A percentile compares a stretch with the other conserved stretches of the same genome.
Evolutionary conservation across 2,797 vertebrate species (phyloP).

Genomic region (Podarcis lilfordi): DNA sequence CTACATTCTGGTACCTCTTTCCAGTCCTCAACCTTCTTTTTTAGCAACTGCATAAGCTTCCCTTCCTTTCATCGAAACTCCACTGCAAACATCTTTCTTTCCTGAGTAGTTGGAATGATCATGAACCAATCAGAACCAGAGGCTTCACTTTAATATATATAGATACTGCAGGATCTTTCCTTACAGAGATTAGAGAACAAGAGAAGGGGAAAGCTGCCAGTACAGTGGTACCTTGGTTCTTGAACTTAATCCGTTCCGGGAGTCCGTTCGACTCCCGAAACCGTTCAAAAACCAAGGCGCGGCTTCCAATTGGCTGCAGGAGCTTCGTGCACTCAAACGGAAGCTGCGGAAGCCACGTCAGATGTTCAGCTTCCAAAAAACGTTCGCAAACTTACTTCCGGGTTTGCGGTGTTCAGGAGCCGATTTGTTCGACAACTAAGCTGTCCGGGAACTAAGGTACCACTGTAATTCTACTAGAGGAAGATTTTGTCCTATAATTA

Average conservation of each 20-base stretch:
- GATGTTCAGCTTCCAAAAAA: too few relatives aligned
- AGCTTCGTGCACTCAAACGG: too few relatives aligned
- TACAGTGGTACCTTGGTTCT: too few relatives aligned
- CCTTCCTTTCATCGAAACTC: not conserved
- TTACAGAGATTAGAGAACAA: slow-evolving; percentile 54
- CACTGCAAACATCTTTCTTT: not conserved
- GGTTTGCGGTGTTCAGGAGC: too few relatives aligned
- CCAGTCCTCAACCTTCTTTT: not conserved
- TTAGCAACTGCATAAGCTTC: not conserved
- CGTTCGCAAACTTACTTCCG: too few relatives aligned
- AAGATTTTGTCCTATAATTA: slow-evolving; percentile 43
- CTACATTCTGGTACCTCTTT: not conserved
- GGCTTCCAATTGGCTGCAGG: too few relatives aligned
- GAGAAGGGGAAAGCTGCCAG: slow-evolving; percentile 50
- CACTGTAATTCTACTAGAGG: slow-evolving; percentile 36
- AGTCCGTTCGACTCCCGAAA: too few relatives aligned
- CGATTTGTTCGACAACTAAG: too few relatives aligned
- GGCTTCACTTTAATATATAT: not conserved
- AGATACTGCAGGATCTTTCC: slow-evolving; percentile 58
- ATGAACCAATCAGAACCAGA: not conserved
- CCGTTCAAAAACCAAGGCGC: too few relatives aligned
- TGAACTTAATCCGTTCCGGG: too few relatives aligned
- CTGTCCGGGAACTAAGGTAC: too few relatives aligned
- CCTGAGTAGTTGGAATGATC: not conserved
- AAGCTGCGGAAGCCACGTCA: too few relatives aligned